Evolutionary conservation across 2,113 vertebrate species (phyloP).

Genomic region (Talpa occidentalis): DNA sequence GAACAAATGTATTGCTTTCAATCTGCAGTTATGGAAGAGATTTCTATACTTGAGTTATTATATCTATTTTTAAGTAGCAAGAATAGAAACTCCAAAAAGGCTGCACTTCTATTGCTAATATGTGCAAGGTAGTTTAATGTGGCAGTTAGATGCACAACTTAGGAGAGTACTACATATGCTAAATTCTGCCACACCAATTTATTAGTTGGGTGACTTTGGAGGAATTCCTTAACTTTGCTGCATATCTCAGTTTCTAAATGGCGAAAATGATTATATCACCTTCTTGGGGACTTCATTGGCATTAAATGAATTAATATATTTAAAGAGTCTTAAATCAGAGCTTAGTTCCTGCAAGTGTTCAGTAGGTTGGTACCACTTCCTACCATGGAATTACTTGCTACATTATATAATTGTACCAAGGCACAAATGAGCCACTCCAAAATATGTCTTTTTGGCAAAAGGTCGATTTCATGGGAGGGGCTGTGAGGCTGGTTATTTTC

Average conservation of each 20-base stretch:
- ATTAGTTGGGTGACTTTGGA: not conserved
- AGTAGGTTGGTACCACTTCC: not conserved
- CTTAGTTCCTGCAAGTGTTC: not conserved
- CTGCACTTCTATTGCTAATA: not conserved
- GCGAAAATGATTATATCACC: not conserved
- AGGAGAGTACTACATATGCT: not conserved
- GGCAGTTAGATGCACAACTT: not conserved
- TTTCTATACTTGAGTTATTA: not conserved
- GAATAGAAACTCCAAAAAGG: constrained; percentile 44
- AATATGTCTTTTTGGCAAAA: too few species aligned
- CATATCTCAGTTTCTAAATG: not conserved
- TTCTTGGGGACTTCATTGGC: not conserved
- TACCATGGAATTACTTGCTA: not conserved
- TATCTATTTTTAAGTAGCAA: constrained; percentile 53
- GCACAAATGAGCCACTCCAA: too few species aligned
- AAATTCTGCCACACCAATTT: not conserved
- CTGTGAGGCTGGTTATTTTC: too few species aligned
- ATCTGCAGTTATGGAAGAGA: not conserved
- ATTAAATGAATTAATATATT: constrained; percentile 5
- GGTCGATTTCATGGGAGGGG: too few species aligned
- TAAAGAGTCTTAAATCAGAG: not conserved
- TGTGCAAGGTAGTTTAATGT: not conserved
- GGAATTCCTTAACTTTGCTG: not conserved
- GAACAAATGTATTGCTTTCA: constrained; percentile 34
- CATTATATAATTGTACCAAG: not conserved